These are phyloP conservation scores for Venustoraphidia nigricollis DNA, from an alignment of 2,888 invertebrate genomes.

Conservation along the genomic window DNA sequence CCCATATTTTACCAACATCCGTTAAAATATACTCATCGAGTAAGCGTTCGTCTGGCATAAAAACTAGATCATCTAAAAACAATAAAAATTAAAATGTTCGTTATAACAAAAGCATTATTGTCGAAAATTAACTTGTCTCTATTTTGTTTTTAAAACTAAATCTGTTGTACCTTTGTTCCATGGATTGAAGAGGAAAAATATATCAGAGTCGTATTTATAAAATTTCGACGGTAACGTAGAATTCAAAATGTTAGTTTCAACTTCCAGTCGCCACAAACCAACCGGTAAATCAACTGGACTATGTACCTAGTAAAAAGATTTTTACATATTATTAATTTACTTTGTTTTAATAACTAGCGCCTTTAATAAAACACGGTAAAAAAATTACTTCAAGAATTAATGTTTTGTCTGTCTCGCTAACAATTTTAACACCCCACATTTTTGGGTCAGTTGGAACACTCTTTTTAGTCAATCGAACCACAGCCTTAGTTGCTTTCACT, in stretches of 20 bases:
- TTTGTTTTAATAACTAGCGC: background rate
- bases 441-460: conserved; percentile 16
- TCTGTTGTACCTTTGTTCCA: conserved; percentile 56
- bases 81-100: no score
- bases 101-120: no score
- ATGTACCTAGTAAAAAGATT: conserved; percentile 33
- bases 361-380: background rate
- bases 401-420: conserved; percentile 20
- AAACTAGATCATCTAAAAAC: conserved; percentile 54
- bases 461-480: conserved; percentile 19
- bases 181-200: conserved; percentile 70
- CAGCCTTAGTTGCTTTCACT: conserved; percentile 37
- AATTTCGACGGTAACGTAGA: conserved; percentile 25
- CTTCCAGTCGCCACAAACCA: conserved; percentile 49
- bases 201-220: conserved; percentile 45
- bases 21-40: conserved; percentile 65
- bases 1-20: conserved; percentile 77
- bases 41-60: conserved; percentile 49
- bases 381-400: conserved; percentile 26
- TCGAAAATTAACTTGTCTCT: no score
- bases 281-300: conserved; percentile 48
- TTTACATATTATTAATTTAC: background rate
- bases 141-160: background rate
- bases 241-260: conserved; percentile 38
- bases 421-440: conserved; percentile 23